These are phyloP conservation scores for Benitochromis conjunctus DNA, from an alignment of 2,113 vertebrate species.

Conservation along the genomic window DNA sequence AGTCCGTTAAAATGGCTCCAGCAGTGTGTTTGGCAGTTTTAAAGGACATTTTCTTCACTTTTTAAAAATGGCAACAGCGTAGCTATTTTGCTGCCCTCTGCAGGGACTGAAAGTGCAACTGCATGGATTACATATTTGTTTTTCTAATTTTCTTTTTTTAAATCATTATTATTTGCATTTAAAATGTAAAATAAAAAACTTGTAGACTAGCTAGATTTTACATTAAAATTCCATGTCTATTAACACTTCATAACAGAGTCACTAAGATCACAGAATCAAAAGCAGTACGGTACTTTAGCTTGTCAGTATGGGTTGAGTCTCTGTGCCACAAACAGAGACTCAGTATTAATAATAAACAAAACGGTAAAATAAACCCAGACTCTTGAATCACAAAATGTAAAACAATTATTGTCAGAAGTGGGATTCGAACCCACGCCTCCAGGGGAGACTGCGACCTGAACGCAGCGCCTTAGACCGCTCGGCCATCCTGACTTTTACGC, in stretches of 20 bases:
- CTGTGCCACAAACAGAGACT: not conserved
- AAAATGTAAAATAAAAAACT: not conserved
- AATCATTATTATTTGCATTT: not conserved
- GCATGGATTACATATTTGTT: not conserved
- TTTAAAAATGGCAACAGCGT: not conserved
- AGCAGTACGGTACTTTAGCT: not conserved
- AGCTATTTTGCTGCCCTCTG: not conserved
- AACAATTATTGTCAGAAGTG: conserved; percentile 60
- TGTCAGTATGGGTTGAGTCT: not conserved
- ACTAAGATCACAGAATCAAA: not conserved
- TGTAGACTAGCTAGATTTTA: not conserved
- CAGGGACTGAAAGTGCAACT: not conserved
- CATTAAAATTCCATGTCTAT: not conserved
- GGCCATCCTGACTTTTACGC: conserved; percentile 40
- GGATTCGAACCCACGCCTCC: conserved; percentile 76
- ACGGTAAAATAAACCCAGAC: not conserved
- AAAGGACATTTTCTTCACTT: not conserved
- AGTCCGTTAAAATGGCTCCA: not conserved
- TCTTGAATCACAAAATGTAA: not conserved
- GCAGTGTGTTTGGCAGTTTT: not conserved
- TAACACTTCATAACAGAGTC: not conserved
- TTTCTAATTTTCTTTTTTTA: not conserved
- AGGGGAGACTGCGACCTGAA: conserved; percentile 75
- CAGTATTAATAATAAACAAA: not conserved
- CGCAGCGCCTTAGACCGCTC: conserved; percentile 73